A percentile compares a stretch with the other conserved stretches of the same genome.
phyloP scores from a whole-genome alignment of 92 coral and sea anemone genomes.

The Epizoanthus rinbou region DNA sequence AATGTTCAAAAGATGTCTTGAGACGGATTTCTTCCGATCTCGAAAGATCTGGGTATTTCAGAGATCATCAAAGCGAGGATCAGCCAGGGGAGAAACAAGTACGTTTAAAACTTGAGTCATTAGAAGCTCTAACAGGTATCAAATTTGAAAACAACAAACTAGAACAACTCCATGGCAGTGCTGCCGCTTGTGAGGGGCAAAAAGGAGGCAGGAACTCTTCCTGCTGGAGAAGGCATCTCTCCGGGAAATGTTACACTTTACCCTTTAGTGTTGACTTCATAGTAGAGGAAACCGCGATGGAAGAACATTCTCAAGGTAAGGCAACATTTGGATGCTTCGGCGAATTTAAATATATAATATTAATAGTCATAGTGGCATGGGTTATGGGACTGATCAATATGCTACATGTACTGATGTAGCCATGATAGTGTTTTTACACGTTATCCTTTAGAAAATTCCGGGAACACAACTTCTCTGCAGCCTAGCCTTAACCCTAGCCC shows the following conservation, averaged over 20 bases:
- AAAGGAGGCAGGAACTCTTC: slow-evolving; percentile 9
- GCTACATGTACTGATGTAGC: too few species aligned
- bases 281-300: slow-evolving; percentile 60
- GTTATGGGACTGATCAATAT: too few species aligned
- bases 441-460: too few species aligned
- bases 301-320: slow-evolving; percentile 28
- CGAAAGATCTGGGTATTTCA: slow-evolving; percentile 5
- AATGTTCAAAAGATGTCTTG: slow-evolving; percentile 49
- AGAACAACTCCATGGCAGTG: slow-evolving; percentile 30
- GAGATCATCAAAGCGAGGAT: background rate
- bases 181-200: background rate
- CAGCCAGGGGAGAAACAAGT: slow-evolving; percentile 39
- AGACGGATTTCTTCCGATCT: slow-evolving; percentile 42
- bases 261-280: slow-evolving; percentile 74
- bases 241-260: slow-evolving; percentile 74
- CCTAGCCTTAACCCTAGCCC: too few species aligned
- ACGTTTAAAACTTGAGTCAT: slow-evolving; percentile 44
- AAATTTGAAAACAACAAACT: slow-evolving; percentile 52
- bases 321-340: background rate
- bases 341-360: background rate
- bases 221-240: slow-evolving; percentile 67
- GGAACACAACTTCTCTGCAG: too few species aligned
- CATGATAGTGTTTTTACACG: too few species aligned
- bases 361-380: too few species aligned
- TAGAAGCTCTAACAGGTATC: slow-evolving; percentile 70